Evolutionary conservation across 2,113 vertebrate species (phyloP).

Genomic region (Scomber japonicus): DNA sequence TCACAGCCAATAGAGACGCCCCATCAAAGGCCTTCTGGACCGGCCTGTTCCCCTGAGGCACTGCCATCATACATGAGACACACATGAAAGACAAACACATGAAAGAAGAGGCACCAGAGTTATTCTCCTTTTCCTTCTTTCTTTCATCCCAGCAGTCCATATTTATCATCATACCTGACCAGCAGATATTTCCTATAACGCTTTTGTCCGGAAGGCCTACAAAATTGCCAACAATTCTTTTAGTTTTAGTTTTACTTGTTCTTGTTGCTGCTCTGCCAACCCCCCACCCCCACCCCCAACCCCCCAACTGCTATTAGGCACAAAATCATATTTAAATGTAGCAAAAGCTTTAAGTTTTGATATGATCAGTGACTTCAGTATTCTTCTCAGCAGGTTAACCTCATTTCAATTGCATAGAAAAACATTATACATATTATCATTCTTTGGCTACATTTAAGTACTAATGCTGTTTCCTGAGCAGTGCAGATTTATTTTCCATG

Average conservation of each 20-base stretch:
- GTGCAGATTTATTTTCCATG: conserved; percentile 27
- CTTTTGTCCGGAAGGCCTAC: neutral
- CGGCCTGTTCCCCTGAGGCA: conserved; percentile 57
- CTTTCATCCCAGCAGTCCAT: conserved; percentile 46
- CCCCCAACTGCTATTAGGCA: conserved; percentile 9
- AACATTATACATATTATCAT: neutral
- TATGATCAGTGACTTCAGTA: conserved; percentile 8
- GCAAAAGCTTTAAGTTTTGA: conserved; percentile 17
- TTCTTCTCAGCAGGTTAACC: conserved; percentile 14
- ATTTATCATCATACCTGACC: conserved; percentile 56
- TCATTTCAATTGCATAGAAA: neutral
- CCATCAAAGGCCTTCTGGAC: conserved; percentile 78
- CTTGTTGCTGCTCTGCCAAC: neutral
- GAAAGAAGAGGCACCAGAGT: conserved; percentile 66
- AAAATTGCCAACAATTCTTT: conserved; percentile 1
- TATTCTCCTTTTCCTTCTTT: conserved; percentile 50
- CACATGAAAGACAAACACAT: conserved; percentile 67
- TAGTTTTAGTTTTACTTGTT: neutral
- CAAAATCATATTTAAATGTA: conserved; percentile 6
- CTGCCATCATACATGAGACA: conserved; percentile 66
- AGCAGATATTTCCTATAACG: conserved; percentile 35
- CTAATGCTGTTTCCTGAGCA: conserved; percentile 8
- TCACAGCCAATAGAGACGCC: conserved; percentile 64
- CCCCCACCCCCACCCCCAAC: no score
- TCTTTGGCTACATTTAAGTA: conserved; percentile 22